These are phyloP conservation scores for Euspilapteryx auroguttella DNA, from an alignment of 2,888 invertebrate species.

Conservation along the genomic window DNA sequence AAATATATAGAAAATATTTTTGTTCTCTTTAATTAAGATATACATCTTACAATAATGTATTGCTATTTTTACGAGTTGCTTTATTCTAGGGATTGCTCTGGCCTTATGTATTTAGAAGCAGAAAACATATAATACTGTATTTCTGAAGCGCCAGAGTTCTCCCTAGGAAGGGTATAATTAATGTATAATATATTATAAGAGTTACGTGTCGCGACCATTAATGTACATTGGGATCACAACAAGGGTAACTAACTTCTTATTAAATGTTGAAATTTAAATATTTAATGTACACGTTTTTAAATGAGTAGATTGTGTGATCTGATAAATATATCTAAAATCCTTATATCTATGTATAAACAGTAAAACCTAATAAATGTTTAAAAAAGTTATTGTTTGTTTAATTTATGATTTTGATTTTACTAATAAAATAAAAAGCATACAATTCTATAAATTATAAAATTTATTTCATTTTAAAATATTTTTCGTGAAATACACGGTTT, in stretches of 20 bases:
- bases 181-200: too few species aligned
- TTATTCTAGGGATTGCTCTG: too few species aligned
- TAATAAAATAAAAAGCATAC: not conserved
- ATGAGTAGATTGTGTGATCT: slow-evolving; percentile 58
- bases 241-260: slow-evolving; percentile 49
- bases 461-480: too few species aligned
- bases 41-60: slow-evolving; percentile 39
- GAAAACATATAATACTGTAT: too few species aligned
- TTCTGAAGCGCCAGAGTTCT: too few species aligned
- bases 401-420: slow-evolving; percentile 13
- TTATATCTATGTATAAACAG: slow-evolving; percentile 32
- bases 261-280: slow-evolving; percentile 49
- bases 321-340: slow-evolving; percentile 49
- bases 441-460: not conserved
- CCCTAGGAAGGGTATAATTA: too few species aligned
- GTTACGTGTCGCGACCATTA: not conserved
- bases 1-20: slow-evolving; percentile 40
- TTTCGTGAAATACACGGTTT: too few species aligned
- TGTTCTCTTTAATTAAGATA: slow-evolving; percentile 46
- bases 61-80: slow-evolving; percentile 44
- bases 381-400: slow-evolving; percentile 41
- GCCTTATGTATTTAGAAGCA: slow-evolving; percentile 15
- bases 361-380: slow-evolving; percentile 51
- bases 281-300: slow-evolving; percentile 43
- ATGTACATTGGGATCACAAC: not conserved